phyloP scores from a whole-genome alignment of 2,888 invertebrate species.

The Acanthosepion esculentum region DNA sequence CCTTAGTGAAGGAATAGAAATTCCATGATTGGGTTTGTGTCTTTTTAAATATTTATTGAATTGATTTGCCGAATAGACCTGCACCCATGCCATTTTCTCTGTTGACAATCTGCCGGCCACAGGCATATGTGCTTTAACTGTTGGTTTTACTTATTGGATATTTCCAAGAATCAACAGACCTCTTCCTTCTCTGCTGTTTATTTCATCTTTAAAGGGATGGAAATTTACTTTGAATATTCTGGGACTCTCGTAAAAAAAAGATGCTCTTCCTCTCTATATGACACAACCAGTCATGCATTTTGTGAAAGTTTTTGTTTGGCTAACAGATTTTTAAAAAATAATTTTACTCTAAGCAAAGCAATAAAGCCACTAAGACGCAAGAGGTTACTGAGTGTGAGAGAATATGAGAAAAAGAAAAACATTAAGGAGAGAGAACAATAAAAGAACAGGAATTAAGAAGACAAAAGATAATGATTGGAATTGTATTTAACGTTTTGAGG shows the following conservation, averaged over 20 bases:
- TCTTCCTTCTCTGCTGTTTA: not conserved
- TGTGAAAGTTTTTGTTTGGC: too few relatives aligned
- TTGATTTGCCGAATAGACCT: not conserved
- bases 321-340: too few relatives aligned
- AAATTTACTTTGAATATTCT: not conserved
- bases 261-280: not conserved
- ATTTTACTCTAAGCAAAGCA: too few relatives aligned
- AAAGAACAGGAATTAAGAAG: too few relatives aligned
- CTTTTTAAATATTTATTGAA: conserved; percentile 23
- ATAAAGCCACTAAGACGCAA: too few relatives aligned
- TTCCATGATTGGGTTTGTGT: not conserved
- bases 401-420: too few relatives aligned
- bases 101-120: not conserved
- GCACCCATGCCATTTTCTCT: not conserved
- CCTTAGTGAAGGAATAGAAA: not conserved
- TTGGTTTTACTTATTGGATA: not conserved
- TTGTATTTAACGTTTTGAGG: too few relatives aligned
- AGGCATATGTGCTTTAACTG: not conserved
- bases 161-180: not conserved
- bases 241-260: not conserved
- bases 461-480: too few relatives aligned
- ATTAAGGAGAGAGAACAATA: too few relatives aligned
- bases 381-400: too few relatives aligned
- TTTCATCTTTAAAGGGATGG: not conserved
- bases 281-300: not conserved